phyloP scores from a whole-genome alignment of 2,888 invertebrate species.

The Ariolimax columbianus region DNA sequence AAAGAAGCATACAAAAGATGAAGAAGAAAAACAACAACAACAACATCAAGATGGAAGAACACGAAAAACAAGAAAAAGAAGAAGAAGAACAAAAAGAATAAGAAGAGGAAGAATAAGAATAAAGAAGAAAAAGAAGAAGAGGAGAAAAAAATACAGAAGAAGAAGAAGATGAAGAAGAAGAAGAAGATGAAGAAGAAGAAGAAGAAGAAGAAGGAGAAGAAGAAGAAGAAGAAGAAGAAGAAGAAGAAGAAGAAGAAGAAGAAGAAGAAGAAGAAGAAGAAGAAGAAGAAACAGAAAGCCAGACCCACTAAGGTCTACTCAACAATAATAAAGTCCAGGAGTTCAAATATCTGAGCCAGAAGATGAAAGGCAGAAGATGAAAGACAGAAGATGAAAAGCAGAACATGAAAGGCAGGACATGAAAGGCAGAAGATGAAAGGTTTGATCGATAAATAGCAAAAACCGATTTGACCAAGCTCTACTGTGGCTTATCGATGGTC shows the following conservation, averaged over 20 bases:
- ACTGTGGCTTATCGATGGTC: too few relatives aligned
- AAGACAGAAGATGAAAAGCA: too few relatives aligned
- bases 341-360: too few relatives aligned
- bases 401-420: too few relatives aligned
- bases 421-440: too few relatives aligned
- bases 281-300: constrained; percentile 31
- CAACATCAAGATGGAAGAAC: constrained; percentile 1
- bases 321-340: too few relatives aligned
- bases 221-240: not conserved
- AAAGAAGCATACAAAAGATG: not conserved
- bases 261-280: not conserved
- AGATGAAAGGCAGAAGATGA: too few relatives aligned
- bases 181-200: not conserved
- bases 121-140: not conserved
- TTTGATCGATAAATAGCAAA: too few relatives aligned
- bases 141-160: constrained; percentile 12
- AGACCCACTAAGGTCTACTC: too few relatives aligned
- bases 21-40: not conserved
- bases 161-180: constrained; percentile 17
- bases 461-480: too few relatives aligned
- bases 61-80: not conserved
- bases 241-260: not conserved
- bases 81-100: not conserved
- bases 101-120: not conserved
- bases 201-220: not conserved